phyloP scores from a whole-genome alignment of 2,113 vertebrate genomes.

The Elephantulus edwardii region DNA sequence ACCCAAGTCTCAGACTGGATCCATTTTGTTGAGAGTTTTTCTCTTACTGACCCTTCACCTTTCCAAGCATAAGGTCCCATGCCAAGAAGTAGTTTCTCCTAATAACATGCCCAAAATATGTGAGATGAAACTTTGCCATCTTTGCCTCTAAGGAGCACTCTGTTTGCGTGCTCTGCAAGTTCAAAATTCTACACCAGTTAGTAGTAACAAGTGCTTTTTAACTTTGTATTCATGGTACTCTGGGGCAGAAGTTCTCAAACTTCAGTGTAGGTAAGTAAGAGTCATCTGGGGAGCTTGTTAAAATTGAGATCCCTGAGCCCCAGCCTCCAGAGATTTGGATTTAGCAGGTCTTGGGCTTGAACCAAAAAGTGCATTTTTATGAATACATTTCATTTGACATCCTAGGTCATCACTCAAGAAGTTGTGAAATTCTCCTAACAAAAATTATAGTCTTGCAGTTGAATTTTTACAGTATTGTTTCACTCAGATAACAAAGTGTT shows the following conservation, averaged over 20 bases:
- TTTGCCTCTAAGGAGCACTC: no score
- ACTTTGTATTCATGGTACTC: slow-evolving; percentile 17
- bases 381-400: neutral
- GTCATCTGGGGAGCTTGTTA: slow-evolving; percentile 60
- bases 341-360: slow-evolving; percentile 10
- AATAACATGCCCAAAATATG: no score
- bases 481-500: slow-evolving; percentile 43
- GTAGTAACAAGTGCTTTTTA: slow-evolving; percentile 46
- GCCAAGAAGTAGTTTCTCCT: no score
- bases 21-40: no score
- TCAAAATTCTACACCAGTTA: slow-evolving; percentile 24
- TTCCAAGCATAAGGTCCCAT: no score
- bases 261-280: neutral
- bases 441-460: slow-evolving; percentile 37
- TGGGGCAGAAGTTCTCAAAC: slow-evolving; percentile 37
- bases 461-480: slow-evolving; percentile 60
- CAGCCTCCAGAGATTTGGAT: slow-evolving; percentile 13
- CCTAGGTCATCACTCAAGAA: slow-evolving; percentile 19
- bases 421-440: slow-evolving; percentile 29
- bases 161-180: no score
- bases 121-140: no score
- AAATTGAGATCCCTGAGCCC: slow-evolving; percentile 48
- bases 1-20: no score
- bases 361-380: slow-evolving; percentile 62
- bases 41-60: no score